Conservation (phyloP, 1,140 invertebrate species). For the Rhagoletis zephyria region DNA sequence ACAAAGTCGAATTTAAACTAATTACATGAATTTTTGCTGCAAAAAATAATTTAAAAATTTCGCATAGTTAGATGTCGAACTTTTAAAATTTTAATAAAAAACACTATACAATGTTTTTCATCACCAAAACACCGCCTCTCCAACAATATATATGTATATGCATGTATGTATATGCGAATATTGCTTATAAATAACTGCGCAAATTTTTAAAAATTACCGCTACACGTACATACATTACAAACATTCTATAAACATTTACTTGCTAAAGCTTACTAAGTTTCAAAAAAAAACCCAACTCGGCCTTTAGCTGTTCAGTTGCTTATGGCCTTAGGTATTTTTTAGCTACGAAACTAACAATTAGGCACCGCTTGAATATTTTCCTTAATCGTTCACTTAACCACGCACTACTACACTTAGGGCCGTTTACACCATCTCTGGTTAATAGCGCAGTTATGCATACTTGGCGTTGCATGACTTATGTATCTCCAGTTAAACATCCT, state of each 20-base stretch:
- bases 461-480: too few species aligned
- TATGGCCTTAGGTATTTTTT: not conserved
- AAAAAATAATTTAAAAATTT: too few species aligned
- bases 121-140: constrained; percentile 12
- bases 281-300: constrained; percentile 3
- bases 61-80: too few species aligned
- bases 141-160: not conserved
- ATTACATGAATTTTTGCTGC: too few species aligned
- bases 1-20: too few species aligned
- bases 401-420: not conserved
- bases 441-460: too few species aligned
- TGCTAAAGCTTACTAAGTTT: not conserved
- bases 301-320: not conserved
- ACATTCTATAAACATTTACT: not conserved
- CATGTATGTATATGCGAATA: not conserved
- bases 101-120: not conserved
- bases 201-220: not conserved
- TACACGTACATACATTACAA: not conserved
- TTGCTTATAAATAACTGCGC: too few species aligned
- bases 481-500: too few species aligned
- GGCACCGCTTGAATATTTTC: constrained; percentile 39
- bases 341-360: constrained; percentile 41
- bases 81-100: not conserved
- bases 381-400: constrained; percentile 18
- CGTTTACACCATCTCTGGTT: too few species aligned